Percentiles rank a stretch among this genome's conserved stretches.
These are phyloP conservation scores for Pitangus sulphuratus DNA, from an alignment of 2,797 vertebrate species.

Conservation along the genomic window DNA sequence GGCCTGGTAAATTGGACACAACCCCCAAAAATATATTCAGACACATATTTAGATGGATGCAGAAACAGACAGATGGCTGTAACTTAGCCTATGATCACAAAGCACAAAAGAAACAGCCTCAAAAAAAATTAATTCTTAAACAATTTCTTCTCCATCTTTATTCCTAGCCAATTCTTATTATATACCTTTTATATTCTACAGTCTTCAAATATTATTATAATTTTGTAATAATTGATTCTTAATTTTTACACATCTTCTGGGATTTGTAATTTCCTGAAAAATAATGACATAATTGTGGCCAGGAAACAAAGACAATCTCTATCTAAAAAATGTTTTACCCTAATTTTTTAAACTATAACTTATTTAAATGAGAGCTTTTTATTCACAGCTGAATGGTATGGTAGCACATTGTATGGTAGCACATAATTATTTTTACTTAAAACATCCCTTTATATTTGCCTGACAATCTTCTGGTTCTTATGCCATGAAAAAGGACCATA, in stretches of 20 bases:
- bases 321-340: slow-evolving; percentile 1
- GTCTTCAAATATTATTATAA: background rate
- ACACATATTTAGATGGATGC: slow-evolving; percentile 34
- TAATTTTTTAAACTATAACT: background rate
- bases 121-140: background rate
- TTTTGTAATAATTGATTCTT: slow-evolving; percentile 41
- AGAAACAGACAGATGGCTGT: slow-evolving; percentile 49
- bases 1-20: slow-evolving; percentile 32
- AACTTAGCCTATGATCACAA: slow-evolving; percentile 52
- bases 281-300: background rate
- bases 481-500: background rate
- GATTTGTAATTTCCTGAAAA: background rate
- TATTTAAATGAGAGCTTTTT: background rate
- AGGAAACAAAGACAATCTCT: background rate
- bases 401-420: background rate
- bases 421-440: slow-evolving; percentile 2
- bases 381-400: background rate
- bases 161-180: background rate
- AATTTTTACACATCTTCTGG: slow-evolving; percentile 12
- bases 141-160: background rate
- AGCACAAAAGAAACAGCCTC: background rate
- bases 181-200: background rate
- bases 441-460: background rate
- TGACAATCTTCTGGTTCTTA: background rate
- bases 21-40: slow-evolving; percentile 50